Evolutionary conservation across 2,888 invertebrate species (phyloP), one percentile per base, ranked within the genome.

Genomic region (Erebia palarica): DNA sequence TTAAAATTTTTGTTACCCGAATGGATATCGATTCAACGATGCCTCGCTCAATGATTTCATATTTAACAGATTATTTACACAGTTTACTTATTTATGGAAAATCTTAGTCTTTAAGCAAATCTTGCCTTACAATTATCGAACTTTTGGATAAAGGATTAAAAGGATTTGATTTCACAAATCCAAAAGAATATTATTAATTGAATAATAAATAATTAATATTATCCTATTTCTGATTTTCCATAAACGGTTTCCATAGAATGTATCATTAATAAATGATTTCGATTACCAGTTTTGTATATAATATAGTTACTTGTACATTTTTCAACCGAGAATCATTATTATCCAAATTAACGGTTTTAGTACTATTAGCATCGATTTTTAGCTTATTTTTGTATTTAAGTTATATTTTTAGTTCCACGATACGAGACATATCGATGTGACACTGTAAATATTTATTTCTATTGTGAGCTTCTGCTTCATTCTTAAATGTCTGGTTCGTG

Each of bases 251-350:
- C n/a, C n/a, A n/a, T n/a, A n/a, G 5, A 44, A 18, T 21, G 21
- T 8, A 63, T 47, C 13, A 16, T 21, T 89, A 90, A 89, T 88
- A 90, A 91, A 89, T 36, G 7, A 36, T 85, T 90, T 90, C 87
- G 87, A 90, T 85, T 86, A 85, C 86, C 84, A 79, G 79, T 77
- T 81, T 77, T 86, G 86, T 89, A 88, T 84, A 86, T 86, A 86
- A 82, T 47, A 36, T 36, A 86, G 82, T 81, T 79, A 78, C 78
- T 73, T 85, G 84, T 83, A 84, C 79, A 84, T 82, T 81, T 75
- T 75, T 72, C 69, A 82, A 82, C 84, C 80, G 78, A 85, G 78
- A 86, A 81, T 63, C 21, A 63, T 13, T 21, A 14, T 87, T 89
- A 88, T 89, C 89, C 90, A 90, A 91, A 88, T 89, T 86, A 82